Percentiles rank a stretch among this genome's conserved stretches.
Conservation (phyloP, 1,140 invertebrate genomes). For the Tetraneura akinire region DNA sequence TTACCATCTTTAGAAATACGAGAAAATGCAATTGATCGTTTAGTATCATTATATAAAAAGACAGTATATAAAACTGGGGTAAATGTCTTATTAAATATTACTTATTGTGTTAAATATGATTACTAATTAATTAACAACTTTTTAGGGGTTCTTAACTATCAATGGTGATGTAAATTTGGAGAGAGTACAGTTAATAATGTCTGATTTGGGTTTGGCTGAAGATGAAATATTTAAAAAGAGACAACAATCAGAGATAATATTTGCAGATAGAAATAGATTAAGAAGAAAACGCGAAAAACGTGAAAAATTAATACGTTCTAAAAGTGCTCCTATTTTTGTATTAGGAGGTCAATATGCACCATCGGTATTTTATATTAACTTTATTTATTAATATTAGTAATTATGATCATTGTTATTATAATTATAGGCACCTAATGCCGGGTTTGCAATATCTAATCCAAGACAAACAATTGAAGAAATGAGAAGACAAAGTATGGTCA, state of each 20-base stretch:
- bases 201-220: constrained; percentile 88
- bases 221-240: constrained; percentile 96
- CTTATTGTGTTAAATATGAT: neutral
- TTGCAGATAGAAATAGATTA: constrained; percentile 76
- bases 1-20: constrained; percentile 97
- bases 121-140: constrained; percentile 33
- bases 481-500: constrained; percentile 40
- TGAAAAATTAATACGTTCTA: constrained; percentile 43
- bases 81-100: constrained; percentile 51
- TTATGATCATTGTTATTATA: neutral
- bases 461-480: constrained; percentile 44
- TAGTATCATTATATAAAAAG: constrained; percentile 93
- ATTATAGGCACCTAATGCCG: constrained; percentile 31
- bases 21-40: constrained; percentile 94
- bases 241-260: constrained; percentile 82
- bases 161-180: constrained; percentile 91
- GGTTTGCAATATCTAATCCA: constrained; percentile 40
- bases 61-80: constrained; percentile 89
- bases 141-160: constrained; percentile 90
- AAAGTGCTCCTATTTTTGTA: constrained; percentile 29
- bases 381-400: neutral
- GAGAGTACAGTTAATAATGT: constrained; percentile 92
- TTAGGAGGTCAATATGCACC: constrained; percentile 50
- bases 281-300: constrained; percentile 63
- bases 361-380: constrained; percentile 16